Conservation (phyloP, 35 echinoderm and acorn worm genomes). For the Ptychodera flava region DNA sequence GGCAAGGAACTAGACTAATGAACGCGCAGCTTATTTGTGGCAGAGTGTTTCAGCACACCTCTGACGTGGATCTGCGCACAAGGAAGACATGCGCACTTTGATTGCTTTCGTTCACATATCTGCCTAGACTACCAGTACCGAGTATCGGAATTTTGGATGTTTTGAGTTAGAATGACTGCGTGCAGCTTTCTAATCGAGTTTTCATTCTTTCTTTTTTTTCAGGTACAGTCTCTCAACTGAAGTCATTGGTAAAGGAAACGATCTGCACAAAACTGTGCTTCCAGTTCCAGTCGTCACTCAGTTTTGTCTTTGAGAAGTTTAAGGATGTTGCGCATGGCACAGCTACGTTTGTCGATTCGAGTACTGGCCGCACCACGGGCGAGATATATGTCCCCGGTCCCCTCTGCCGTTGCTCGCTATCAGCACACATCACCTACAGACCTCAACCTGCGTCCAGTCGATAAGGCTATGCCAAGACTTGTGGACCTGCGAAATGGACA, state of each 20-base stretch:
- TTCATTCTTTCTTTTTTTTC: background rate
- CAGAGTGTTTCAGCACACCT: no score
- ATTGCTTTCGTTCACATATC: background rate
- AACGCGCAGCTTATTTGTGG: no score
- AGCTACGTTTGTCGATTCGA: background rate
- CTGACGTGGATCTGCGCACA: background rate
- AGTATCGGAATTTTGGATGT: background rate
- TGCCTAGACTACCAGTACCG: no score
- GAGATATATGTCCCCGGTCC: background rate
- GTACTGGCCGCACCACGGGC: background rate
- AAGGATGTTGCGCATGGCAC: background rate
- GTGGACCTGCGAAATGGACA: background rate
- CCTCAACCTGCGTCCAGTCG: background rate
- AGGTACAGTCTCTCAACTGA: background rate
- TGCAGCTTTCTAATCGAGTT: background rate
- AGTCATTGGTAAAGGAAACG: background rate
- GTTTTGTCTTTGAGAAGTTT: background rate
- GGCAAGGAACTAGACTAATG: no score
- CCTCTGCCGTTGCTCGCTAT: background rate
- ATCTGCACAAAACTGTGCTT: no score
- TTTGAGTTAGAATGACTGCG: background rate
- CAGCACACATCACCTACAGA: background rate
- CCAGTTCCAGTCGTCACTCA: no score
- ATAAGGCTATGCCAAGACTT: background rate
- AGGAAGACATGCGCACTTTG: background rate